Conservation (phyloP, 2,888 invertebrate species). For the Pachymerium ferrugineum region DNA sequence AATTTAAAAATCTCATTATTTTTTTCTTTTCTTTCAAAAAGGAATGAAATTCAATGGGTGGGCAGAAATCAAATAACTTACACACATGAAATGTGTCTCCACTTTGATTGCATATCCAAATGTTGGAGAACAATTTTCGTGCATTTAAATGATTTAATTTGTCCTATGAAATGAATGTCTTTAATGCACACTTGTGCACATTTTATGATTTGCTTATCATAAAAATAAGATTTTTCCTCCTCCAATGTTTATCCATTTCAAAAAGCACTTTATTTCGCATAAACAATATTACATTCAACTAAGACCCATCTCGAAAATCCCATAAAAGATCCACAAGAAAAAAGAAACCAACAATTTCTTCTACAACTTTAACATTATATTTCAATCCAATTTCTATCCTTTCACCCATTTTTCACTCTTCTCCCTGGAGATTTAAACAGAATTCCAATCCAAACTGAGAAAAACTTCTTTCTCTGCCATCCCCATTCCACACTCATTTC, state of each 20-base stretch:
- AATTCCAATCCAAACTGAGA: constrained; percentile 4
- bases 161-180: too few relatives aligned
- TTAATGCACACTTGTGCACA: neutral
- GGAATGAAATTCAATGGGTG: neutral
- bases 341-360: neutral
- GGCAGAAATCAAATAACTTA: neutral
- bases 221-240: neutral
- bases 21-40: neutral
- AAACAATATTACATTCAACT: too few relatives aligned
- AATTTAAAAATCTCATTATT: neutral
- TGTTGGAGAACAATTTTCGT: constrained; percentile 7
- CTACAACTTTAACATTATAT: constrained; percentile 4
- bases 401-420: constrained; percentile 5
- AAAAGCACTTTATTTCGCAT: too few relatives aligned
- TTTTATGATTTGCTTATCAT: neutral
- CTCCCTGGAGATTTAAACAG: neutral
- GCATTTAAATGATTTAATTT: constrained; percentile 8
- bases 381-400: constrained; percentile 8
- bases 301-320: too few relatives aligned
- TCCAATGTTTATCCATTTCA: too few relatives aligned
- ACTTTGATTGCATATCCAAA: neutral
- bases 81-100: too few relatives aligned
- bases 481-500: neutral
- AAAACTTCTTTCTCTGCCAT: neutral
- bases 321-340: too few relatives aligned